Percentiles rank a stretch among this genome's conserved stretches.
Evolutionary conservation across 2,888 invertebrate species (phyloP).

Genomic region (Cecidostiba fungosa): DNA sequence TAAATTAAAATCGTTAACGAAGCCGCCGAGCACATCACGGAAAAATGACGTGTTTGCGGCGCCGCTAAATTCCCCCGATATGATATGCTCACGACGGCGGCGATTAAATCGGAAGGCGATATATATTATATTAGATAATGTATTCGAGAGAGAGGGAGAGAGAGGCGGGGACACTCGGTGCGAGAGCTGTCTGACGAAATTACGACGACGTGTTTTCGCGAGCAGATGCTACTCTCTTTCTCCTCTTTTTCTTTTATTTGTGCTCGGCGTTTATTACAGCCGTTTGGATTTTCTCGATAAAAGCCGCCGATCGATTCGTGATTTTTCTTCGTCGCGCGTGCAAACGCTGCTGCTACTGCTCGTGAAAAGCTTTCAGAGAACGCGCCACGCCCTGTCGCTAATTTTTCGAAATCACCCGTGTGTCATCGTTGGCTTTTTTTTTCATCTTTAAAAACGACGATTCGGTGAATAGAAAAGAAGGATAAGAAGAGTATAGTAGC

Average conservation of each 20-base stretch:
- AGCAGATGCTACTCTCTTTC: too few relatives aligned
- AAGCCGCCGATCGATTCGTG: too few relatives aligned
- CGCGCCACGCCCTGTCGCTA: too few relatives aligned
- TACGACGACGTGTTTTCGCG: background rate
- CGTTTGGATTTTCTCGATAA: background rate
- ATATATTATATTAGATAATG: background rate
- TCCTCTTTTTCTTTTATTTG: background rate
- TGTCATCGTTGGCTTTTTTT: too few relatives aligned
- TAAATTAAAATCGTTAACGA: slow-evolving; percentile 46
- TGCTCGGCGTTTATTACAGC: background rate
- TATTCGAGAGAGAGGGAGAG: background rate
- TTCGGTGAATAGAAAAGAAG: background rate
- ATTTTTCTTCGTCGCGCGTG: too few relatives aligned
- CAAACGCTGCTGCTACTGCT: too few relatives aligned
- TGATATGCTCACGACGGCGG: background rate
- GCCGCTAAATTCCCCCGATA: background rate
- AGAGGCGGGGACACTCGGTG: background rate
- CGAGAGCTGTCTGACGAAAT: background rate
- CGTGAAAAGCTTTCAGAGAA: too few relatives aligned
- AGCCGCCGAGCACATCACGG: background rate
- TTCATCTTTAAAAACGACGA: background rate
- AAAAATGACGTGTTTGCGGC: background rate
- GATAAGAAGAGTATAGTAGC: too few relatives aligned
- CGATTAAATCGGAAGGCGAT: background rate
- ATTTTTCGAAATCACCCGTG: too few relatives aligned